A percentile compares a stretch with the other conserved stretches of the same genome.
phyloP scores from a whole-genome alignment of 2,888 invertebrate genomes.

The Athalia circularis region DNA sequence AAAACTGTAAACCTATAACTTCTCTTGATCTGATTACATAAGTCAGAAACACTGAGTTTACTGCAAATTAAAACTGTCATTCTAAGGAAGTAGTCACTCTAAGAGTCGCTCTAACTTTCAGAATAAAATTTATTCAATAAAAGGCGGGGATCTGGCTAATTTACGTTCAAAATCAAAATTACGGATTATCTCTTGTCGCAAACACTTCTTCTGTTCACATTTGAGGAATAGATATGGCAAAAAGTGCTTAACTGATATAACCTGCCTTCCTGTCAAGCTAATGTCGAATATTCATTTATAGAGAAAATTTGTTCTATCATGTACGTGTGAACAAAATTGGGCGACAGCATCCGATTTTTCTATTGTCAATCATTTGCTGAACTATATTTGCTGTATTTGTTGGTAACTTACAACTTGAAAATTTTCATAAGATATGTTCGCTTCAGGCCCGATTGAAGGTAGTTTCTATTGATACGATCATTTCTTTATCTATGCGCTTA shows the following conservation, averaged over 20 bases:
- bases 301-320: constrained; percentile 42
- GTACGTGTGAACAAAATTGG: constrained; percentile 21
- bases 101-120: not conserved
- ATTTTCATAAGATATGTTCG: not conserved
- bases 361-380: constrained; percentile 1
- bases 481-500: constrained; percentile 32
- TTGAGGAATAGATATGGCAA: constrained; percentile 9
- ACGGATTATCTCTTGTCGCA: not conserved
- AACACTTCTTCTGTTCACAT: not conserved
- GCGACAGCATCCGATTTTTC: constrained; percentile 15
- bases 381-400: too few species aligned
- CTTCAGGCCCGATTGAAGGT: constrained; percentile 33
- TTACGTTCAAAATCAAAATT: constrained; percentile 5
- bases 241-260: constrained; percentile 26
- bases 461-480: constrained; percentile 36
- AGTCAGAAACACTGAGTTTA: constrained; percentile 4
- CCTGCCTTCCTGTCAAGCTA: not conserved
- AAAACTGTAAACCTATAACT: not conserved
- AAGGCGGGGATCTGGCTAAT: constrained; percentile 15
- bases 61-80: constrained; percentile 8
- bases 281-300: constrained; percentile 9
- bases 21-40: not conserved
- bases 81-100: constrained; percentile 17
- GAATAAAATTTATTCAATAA: not conserved
- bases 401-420: not conserved